A percentile compares a stretch with the other conserved stretches of the same genome.
phyloP scores from a whole-genome alignment of 2,888 invertebrate species.

The Phania funesta region DNA sequence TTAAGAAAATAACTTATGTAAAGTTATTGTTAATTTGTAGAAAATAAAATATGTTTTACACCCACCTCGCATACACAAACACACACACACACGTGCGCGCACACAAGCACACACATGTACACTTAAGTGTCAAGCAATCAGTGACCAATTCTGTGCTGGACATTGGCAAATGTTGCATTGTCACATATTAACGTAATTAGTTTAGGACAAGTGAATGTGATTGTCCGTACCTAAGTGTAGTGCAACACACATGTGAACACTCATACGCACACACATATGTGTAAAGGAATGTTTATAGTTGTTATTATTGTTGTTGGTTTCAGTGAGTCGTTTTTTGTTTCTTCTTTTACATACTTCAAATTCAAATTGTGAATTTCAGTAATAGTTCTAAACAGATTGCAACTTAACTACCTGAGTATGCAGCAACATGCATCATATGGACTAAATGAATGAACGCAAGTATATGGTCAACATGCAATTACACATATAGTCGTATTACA shows the following conservation, averaged over 20 bases:
- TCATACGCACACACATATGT: neutral
- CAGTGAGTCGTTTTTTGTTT: neutral
- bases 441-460: conserved; percentile 41
- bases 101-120: neutral
- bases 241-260: neutral
- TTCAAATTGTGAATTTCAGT: conserved; percentile 57
- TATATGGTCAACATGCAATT: conserved; percentile 8
- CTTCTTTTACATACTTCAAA: conserved; percentile 8
- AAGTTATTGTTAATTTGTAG: conserved; percentile 27
- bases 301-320: conserved; percentile 47
- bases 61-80: neutral
- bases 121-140: conserved; percentile 44
- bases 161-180: conserved; percentile 63
- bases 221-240: neutral
- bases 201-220: conserved; percentile 57
- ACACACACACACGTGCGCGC: neutral
- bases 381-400: conserved; percentile 53
- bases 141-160: conserved; percentile 56
- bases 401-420: conserved; percentile 56
- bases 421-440: conserved; percentile 26
- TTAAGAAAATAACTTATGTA: neutral
- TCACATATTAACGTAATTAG: conserved; percentile 69
- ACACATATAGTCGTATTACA: conserved; percentile 38
- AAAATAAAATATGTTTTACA: conserved; percentile 29
- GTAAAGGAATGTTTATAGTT: neutral